phyloP scores from a whole-genome alignment of 2,888 invertebrate species.

The Eumacrocentrus americanus region DNA sequence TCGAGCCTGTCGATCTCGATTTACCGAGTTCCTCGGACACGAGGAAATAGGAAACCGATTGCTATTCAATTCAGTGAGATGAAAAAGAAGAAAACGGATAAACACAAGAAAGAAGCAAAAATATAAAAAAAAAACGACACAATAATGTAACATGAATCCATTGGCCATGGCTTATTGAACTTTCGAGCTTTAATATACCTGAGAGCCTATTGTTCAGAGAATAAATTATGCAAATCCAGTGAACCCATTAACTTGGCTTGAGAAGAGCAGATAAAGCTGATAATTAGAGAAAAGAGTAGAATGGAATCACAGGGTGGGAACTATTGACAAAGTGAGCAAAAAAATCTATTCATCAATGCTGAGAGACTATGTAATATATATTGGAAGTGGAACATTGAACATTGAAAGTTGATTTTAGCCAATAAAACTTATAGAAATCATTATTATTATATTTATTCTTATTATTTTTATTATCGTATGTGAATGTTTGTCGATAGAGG shows the following conservation, averaged over 20 bases:
- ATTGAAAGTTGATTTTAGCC: too few relatives aligned
- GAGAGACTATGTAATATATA: too few relatives aligned
- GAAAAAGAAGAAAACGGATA: not conserved
- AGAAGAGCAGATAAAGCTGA: not conserved
- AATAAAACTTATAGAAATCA: too few relatives aligned
- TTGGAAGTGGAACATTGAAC: not conserved
- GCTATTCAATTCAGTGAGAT: conserved; percentile 1
- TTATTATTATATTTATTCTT: too few relatives aligned
- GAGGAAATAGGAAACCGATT: not conserved
- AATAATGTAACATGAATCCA: too few relatives aligned
- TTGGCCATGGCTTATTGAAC: too few relatives aligned
- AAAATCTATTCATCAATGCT: too few relatives aligned
- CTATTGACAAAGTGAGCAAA: too few relatives aligned
- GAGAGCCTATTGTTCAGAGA: not conserved
- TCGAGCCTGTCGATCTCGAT: conserved; percentile 6
- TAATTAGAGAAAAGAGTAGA: not conserved
- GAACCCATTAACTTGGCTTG: not conserved
- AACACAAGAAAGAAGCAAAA: not conserved
- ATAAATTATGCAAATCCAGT: not conserved
- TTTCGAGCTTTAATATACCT: too few relatives aligned
- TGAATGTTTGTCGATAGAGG: not conserved
- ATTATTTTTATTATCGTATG: not conserved
- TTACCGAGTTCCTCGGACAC: conserved; percentile 4
- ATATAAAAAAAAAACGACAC: not conserved
- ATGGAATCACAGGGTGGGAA: too few relatives aligned